phyloP scores from a whole-genome alignment of 2,113 vertebrate species.

The Halcyon senegalensis region DNA sequence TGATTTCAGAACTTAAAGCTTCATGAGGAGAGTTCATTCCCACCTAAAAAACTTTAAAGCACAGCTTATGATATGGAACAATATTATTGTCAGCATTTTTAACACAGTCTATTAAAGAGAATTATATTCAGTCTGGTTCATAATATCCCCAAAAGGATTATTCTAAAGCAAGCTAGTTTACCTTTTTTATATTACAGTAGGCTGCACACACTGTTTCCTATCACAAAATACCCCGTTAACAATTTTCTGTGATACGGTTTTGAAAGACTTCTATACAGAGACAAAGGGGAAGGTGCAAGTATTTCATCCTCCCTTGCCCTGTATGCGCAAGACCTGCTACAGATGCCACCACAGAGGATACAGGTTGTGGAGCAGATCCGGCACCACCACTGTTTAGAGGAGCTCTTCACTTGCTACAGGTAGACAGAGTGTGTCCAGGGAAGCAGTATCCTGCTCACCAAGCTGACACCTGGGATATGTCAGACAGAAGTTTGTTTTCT shows the following conservation, averaged over 20 bases:
- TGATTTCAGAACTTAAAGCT: background rate
- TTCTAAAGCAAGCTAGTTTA: background rate
- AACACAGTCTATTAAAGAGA: background rate
- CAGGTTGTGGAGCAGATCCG: background rate
- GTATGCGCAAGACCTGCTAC: background rate
- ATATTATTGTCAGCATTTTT: background rate
- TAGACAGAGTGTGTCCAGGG: background rate
- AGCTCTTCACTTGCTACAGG: background rate
- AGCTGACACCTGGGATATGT: background rate
- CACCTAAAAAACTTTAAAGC: background rate
- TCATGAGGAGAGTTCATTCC: background rate
- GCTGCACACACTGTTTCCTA: background rate
- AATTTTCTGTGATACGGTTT: background rate
- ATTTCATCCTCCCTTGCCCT: background rate
- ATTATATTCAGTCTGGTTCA: background rate
- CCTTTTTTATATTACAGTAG: background rate
- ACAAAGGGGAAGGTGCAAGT: background rate
- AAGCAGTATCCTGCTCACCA: background rate
- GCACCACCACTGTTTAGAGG: rapidly evolving
- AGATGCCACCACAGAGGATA: background rate
- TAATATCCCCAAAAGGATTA: background rate
- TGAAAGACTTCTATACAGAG: background rate
- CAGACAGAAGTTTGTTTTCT: background rate
- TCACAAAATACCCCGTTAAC: background rate
- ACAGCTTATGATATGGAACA: background rate